Evolutionary conservation across 2,797 vertebrate species (phyloP).

Genomic region (Rhynchonycteris naso): DNA sequence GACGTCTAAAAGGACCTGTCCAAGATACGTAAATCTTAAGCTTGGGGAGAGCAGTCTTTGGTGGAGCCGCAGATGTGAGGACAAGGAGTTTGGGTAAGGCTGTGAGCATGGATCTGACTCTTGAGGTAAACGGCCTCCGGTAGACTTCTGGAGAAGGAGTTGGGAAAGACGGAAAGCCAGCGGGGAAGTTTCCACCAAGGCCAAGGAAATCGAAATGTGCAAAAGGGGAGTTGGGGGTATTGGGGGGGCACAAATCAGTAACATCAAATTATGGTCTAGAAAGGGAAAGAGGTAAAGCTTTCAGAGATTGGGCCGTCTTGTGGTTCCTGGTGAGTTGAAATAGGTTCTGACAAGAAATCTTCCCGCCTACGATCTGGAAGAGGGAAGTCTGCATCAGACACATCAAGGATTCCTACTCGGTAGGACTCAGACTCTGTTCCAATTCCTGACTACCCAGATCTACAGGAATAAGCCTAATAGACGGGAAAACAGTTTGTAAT

Average conservation of each 20-base stretch:
- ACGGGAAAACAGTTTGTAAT: background rate
- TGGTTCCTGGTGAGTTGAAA: background rate
- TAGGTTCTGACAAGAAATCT: background rate
- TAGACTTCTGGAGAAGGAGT: background rate
- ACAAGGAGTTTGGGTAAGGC: background rate
- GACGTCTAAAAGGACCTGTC: background rate
- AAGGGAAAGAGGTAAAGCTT: background rate
- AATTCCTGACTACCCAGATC: background rate
- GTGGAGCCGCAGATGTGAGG: background rate
- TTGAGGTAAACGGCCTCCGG: background rate
- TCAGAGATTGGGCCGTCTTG: background rate
- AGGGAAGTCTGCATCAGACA: background rate
- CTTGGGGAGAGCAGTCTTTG: background rate
- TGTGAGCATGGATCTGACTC: background rate
- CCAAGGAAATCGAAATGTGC: background rate
- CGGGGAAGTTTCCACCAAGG: background rate
- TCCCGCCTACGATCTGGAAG: background rate
- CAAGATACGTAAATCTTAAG: background rate
- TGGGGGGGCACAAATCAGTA: background rate
- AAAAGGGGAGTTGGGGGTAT: background rate
- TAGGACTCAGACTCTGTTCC: background rate
- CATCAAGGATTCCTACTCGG: background rate
- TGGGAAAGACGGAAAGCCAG: background rate
- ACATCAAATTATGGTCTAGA: background rate
- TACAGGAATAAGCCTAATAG: background rate